A percentile compares a stretch with the other conserved stretches of the same genome.
phyloP scores from a whole-genome alignment of 1,140 invertebrate species.

The Platorchestia sp. region DNA sequence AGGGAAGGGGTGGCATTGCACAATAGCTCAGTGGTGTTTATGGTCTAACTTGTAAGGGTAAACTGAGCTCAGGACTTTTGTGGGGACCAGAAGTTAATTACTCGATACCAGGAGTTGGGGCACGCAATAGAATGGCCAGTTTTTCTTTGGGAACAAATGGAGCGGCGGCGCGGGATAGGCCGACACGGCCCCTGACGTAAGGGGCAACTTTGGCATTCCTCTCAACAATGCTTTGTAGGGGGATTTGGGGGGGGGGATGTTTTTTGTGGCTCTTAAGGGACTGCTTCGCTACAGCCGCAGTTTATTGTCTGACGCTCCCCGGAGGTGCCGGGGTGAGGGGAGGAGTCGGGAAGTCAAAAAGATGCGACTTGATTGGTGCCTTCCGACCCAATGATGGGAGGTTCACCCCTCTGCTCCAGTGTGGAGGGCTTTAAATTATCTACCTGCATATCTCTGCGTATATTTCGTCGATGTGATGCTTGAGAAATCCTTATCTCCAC shows the following conservation, averaged over 20 bases:
- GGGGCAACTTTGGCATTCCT: conserved; percentile 30
- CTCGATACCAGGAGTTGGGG: conserved; percentile 30
- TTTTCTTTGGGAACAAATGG: conserved; percentile 29
- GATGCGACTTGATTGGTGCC: background rate
- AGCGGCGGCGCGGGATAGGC: background rate
- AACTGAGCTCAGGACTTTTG: conserved; percentile 44
- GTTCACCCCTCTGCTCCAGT: background rate
- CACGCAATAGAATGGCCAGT: conserved; percentile 43
- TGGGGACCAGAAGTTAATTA: conserved; percentile 54
- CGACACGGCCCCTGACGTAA: conserved; percentile 25
- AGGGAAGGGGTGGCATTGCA: background rate
- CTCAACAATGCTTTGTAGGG: background rate
- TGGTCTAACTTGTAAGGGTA: conserved; percentile 46
- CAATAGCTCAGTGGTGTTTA: conserved; percentile 47
- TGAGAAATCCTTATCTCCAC: too few relatives aligned
- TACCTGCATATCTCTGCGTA: too few relatives aligned
- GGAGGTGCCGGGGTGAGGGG: background rate
- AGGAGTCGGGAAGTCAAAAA: background rate
- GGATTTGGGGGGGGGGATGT: background rate
- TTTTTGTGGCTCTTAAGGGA: conserved; percentile 1
- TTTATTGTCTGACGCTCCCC: background rate
- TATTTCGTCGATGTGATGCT: too few relatives aligned
- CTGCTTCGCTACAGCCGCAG: background rate
- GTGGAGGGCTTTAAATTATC: too few relatives aligned
- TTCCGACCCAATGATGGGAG: background rate